These are phyloP conservation scores for Sarcophaga peregrina DNA, from an alignment of 1,140 invertebrate genomes.

Conservation along the genomic window DNA sequence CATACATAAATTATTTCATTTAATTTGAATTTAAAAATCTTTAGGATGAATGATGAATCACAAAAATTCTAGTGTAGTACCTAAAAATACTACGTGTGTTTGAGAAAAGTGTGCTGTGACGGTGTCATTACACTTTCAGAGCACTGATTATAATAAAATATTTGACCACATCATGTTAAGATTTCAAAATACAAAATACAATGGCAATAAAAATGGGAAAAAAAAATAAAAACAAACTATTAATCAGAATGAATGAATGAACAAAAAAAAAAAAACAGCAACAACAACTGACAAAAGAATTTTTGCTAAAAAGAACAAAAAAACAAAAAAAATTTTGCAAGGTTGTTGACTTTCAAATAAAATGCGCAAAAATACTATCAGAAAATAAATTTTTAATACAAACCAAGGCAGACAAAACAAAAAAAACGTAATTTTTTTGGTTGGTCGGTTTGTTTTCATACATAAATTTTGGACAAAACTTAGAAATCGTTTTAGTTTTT, in stretches of 20 bases:
- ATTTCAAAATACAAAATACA: not conserved
- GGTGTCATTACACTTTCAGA: not conserved
- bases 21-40: no score
- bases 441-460: no score
- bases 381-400: not conserved
- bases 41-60: no score
- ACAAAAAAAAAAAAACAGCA: not conserved
- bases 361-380: not conserved
- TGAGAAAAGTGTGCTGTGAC: not conserved
- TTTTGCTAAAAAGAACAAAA: not conserved
- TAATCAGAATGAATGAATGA: not conserved
- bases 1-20: no score
- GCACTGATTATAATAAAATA: not conserved
- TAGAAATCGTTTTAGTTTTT: constrained; percentile 4
- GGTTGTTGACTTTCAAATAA: not conserved
- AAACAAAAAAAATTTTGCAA: not conserved
- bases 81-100: no score
- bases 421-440: not conserved
- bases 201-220: no score
- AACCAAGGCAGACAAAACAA: not conserved
- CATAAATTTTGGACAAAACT: not conserved
- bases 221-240: not conserved
- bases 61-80: no score
- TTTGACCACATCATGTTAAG: not conserved
- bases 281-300: not conserved